A percentile compares a stretch with the other conserved stretches of the same genome.
Evolutionary conservation across 2,797 vertebrate genomes (phyloP).

Genomic region (Vespertilio murinus): DNA sequence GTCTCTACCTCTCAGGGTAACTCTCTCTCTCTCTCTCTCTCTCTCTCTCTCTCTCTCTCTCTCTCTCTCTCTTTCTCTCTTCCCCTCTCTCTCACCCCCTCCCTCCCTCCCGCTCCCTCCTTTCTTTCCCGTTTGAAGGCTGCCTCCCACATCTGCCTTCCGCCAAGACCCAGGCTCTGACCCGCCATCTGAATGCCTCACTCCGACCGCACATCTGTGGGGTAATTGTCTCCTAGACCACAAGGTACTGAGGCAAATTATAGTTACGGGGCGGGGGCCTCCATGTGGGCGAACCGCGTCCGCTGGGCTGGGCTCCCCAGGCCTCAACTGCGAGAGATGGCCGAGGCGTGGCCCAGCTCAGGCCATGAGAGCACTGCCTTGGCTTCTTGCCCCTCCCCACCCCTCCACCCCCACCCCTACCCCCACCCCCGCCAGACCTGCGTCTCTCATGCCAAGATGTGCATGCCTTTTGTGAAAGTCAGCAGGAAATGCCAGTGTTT

Average conservation of each 20-base stretch:
- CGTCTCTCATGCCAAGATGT: neutral
- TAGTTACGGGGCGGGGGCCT: slow-evolving; percentile 16
- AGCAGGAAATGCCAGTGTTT: neutral
- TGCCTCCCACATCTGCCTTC: slow-evolving; percentile 54
- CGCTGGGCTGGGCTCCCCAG: neutral
- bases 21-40: neutral
- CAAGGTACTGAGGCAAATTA: slow-evolving; percentile 25
- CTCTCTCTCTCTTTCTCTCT: neutral
- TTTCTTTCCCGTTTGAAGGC: neutral
- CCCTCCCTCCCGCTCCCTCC: neutral
- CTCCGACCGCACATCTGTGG: neutral
- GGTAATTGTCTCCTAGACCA: neutral
- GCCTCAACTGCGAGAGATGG: slow-evolving; percentile 17
- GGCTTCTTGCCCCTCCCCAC: neutral
- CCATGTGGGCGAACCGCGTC: slow-evolving; percentile 30
- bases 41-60: neutral
- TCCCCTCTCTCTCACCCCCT: fast-evolving
- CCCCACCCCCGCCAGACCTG: neutral
- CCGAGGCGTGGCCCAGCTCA: neutral
- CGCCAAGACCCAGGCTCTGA: slow-evolving; percentile 26
- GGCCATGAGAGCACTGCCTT: neutral
- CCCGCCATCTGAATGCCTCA: slow-evolving; percentile 51
- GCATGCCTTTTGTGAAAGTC: neutral
- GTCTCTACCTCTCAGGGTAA: neutral
- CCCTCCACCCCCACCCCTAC: too few species aligned